A percentile compares a stretch with the other conserved stretches of the same genome.
These are phyloP conservation scores for Torymus auratus DNA, from an alignment of 2,888 invertebrate species.

Conservation along the genomic window DNA sequence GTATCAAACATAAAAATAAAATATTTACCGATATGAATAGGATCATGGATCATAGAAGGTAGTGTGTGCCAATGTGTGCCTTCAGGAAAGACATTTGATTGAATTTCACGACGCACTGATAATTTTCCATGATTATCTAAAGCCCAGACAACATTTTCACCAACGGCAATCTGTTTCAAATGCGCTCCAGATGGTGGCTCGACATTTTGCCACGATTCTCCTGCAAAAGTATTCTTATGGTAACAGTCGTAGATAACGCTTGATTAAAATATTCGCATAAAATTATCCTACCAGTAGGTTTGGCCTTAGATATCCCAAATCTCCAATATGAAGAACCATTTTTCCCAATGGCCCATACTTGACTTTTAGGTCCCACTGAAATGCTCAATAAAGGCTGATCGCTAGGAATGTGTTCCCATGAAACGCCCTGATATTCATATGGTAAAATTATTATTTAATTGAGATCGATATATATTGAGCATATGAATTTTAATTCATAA, in stretches of 20 bases:
- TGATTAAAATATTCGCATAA: neutral
- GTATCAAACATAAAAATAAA: slow-evolving; percentile 19
- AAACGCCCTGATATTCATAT: slow-evolving; percentile 79
- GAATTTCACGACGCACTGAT: slow-evolving; percentile 88
- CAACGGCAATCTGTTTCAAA: slow-evolving; percentile 87
- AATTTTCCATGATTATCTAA: slow-evolving; percentile 85
- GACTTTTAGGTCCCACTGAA: slow-evolving; percentile 83
- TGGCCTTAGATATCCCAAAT: slow-evolving; percentile 84
- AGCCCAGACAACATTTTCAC: slow-evolving; percentile 87
- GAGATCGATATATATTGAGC: neutral
- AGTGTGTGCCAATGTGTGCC: slow-evolving; percentile 91
- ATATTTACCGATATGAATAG: slow-evolving; percentile 78
- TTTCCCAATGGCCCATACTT: slow-evolving; percentile 91
- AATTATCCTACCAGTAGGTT: slow-evolving; percentile 78
- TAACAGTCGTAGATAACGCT: neutral
- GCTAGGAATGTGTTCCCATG: slow-evolving; percentile 89
- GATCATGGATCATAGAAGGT: slow-evolving; percentile 80
- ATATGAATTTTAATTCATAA: neutral
- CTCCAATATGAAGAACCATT: slow-evolving; percentile 92
- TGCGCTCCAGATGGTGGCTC: slow-evolving; percentile 83
- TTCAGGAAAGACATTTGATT: slow-evolving; percentile 84
- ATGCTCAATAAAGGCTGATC: slow-evolving; percentile 89
- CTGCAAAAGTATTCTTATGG: slow-evolving; percentile 67
- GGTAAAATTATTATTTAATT: neutral
- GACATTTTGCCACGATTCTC: slow-evolving; percentile 87